phyloP scores from a whole-genome alignment of 2,113 vertebrate genomes.

The Neotragus pygmaeus region DNA sequence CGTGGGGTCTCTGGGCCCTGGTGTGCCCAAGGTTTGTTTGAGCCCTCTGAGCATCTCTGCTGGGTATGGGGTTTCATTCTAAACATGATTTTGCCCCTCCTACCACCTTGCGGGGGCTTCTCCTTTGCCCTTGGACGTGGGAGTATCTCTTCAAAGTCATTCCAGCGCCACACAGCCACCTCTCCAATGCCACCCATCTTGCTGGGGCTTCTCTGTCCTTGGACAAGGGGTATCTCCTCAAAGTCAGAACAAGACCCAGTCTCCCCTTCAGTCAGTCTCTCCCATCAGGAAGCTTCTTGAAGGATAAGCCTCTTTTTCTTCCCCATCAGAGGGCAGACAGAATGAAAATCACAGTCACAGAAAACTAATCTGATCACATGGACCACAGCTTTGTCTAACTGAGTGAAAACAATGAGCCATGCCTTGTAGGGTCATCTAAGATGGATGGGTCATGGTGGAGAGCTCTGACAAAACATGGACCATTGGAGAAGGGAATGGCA shows the following conservation, averaged over 20 bases:
- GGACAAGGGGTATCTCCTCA: neutral
- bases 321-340: neutral
- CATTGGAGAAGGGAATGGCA: neutral
- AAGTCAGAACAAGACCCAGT: neutral
- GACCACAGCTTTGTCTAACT: neutral
- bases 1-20: neutral
- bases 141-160: neutral
- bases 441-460: neutral
- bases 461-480: neutral
- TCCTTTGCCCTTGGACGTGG: neutral
- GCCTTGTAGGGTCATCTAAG: neutral
- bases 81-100: neutral
- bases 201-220: neutral
- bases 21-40: neutral
- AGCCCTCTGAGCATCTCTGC: neutral
- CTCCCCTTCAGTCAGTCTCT: neutral
- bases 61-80: neutral
- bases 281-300: neutral
- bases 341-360: neutral
- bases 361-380: neutral
- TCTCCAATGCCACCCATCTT: neutral
- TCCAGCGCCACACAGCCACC: accelerated
- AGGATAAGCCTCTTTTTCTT: neutral
- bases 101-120: neutral
- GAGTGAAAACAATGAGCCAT: neutral